Conservation (phyloP, 2,797 vertebrate species). For the Otolemur crassicaudatus region DNA sequence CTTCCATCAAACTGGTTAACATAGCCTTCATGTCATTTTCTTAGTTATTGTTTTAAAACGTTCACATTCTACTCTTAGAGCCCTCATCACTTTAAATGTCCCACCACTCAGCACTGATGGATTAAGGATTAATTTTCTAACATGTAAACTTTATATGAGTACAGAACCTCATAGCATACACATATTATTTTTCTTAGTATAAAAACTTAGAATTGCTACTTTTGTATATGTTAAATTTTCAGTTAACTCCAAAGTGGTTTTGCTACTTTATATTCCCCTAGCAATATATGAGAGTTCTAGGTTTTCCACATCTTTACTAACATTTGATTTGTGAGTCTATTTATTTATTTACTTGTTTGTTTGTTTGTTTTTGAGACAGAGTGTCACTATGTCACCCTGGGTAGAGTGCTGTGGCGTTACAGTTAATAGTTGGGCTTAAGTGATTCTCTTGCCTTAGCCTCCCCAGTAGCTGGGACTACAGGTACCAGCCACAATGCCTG, state of each 20-base stretch:
- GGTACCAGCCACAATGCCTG: too few species aligned
- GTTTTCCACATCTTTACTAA: not conserved
- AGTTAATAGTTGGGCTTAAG: too few species aligned
- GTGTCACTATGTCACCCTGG: too few species aligned
- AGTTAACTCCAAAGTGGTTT: not conserved
- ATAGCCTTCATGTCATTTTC: too few species aligned
- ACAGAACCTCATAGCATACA: not conserved
- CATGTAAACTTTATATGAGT: not conserved
- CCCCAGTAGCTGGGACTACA: too few species aligned
- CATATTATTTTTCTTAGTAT: not conserved
- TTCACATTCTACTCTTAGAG: too few species aligned
- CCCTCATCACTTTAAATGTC: not conserved
- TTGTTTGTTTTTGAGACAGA: too few species aligned
- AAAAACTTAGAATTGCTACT: not conserved
- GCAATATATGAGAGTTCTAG: not conserved
- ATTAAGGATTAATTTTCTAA: not conserved
- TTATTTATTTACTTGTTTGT: not conserved
- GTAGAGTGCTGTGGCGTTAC: too few species aligned
- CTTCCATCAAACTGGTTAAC: too few species aligned
- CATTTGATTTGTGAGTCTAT: not conserved
- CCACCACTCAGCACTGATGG: not conserved
- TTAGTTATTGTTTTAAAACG: too few species aligned
- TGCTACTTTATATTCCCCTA: not conserved
- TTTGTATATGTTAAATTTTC: not conserved
- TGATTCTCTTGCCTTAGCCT: too few species aligned